These are phyloP conservation scores for Ennomos erosarius DNA, from an alignment of 2,888 invertebrate genomes.

Conservation along the genomic window DNA sequence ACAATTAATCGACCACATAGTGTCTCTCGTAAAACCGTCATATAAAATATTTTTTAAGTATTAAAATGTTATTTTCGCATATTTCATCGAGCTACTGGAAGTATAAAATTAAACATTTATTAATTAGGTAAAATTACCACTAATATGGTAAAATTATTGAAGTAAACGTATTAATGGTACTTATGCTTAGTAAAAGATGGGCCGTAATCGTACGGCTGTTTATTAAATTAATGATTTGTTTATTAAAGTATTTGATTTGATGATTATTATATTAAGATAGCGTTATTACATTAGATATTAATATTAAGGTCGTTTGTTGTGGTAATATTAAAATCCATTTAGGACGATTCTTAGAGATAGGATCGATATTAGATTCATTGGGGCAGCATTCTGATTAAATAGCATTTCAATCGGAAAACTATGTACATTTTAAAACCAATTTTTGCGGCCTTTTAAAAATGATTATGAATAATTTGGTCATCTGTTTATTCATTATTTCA, in stretches of 20 bases:
- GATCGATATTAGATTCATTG: too few species aligned
- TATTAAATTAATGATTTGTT: slow-evolving; percentile 29
- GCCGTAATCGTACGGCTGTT: slow-evolving; percentile 25
- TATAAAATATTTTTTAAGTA: slow-evolving; percentile 42
- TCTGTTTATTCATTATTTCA: too few species aligned
- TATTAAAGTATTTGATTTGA: slow-evolving; percentile 29
- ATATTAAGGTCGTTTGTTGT: neutral
- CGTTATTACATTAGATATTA: slow-evolving; percentile 5
- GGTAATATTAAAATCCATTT: too few species aligned
- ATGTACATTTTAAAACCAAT: too few species aligned
- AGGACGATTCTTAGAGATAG: too few species aligned
- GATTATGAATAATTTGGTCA: too few species aligned
- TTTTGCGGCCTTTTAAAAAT: too few species aligned
- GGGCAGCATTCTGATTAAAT: too few species aligned
- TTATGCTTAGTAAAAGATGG: slow-evolving; percentile 10
- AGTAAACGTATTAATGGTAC: slow-evolving; percentile 21
- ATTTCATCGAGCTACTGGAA: slow-evolving; percentile 47
- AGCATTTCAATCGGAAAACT: too few species aligned
- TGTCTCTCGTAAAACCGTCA: slow-evolving; percentile 38
- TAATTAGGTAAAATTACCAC: slow-evolving; percentile 26
- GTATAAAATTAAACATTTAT: slow-evolving; percentile 36
- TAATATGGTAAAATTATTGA: slow-evolving; percentile 25
- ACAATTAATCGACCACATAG: slow-evolving; percentile 30
- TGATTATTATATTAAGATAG: slow-evolving; percentile 21
- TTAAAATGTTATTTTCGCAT: slow-evolving; percentile 49